Evolutionary conservation across 2,888 invertebrate genomes (phyloP), one percentile per base, ranked within the genome.

Genomic region (Hirtodrosophila trivittata): DNA sequence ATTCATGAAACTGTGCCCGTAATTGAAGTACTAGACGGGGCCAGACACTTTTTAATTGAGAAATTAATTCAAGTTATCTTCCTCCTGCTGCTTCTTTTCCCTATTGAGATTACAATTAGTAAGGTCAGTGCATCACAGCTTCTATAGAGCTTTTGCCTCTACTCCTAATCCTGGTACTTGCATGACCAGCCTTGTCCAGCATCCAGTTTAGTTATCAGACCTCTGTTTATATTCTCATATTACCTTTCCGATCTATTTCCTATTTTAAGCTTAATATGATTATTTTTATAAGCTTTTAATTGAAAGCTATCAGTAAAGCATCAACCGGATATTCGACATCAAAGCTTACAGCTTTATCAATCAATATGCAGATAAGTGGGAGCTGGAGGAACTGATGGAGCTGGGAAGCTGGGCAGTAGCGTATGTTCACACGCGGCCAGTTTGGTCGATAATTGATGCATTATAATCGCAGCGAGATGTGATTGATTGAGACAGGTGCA

Each of bases 401-500:
- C 7, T 4, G 30, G 13, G 28, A n/a, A 33, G 4, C 39, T 25
- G 50, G 57, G 58, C 60, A 66, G 59, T 66, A 74, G 57, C 67
- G 74, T 41, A 38, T 52, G 62, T 77, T 77, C 77, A 75, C 85
- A 77, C 67, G 77, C 70, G 71, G 46, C 56, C 66, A 81, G 70
- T 28, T 66, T 32, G 59, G 0, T 13, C 41, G 76, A 71, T 78
- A 78, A 78, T 78, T 82, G 78, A 78, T 78, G 86, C 86, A 78
- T 85, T 85, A 58, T 83, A 78, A 83, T 83, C 80, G 63, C 54
- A 3, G 39, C 37, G 43, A 56, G 81, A 66, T 77, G 75, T 85
- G 82, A 83, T 83, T 82, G 82, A 83, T 83, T 86, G 75, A 75
- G 87, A 77, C 83, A 83, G 78, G 73, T 82, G 70, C 62, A 12